Base-by-base conservation (phyloP, 1,140 invertebrate genomes). In the Neomicropteryx cornuta region DNA sequence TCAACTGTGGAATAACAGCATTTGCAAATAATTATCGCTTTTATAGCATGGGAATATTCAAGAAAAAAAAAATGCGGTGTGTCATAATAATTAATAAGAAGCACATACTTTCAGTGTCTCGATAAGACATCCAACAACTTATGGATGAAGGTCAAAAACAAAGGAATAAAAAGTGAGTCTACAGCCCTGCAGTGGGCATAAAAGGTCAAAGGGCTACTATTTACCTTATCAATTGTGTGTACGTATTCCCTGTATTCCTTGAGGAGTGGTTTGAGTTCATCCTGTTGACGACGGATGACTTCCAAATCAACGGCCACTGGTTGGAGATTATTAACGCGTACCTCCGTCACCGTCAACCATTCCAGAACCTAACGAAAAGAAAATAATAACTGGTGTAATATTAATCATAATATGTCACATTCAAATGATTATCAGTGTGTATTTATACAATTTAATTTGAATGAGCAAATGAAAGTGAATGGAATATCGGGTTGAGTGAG, bases 231-330 rank as follows among this genome's bases (percentile, higher is more conserved):
- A 36, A 96, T 83, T 11, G 81, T 91, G 1, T 75, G 62, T 1
- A 75, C 79, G 64, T 83, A 93, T 48, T 92, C 88, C 21, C 86
- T 76, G 62, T 94, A 87, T 53, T 95, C 90, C 53, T 92, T 91
- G 16, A 82, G 65, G 22, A 97, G 72, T 0, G 91, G 90, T 65
- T 92, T 83, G 10, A 95, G 55, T 55, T 94, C 87, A 36, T 93
- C 85, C 30, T 78, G 75, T 56, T 95, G 91, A 39, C 75, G 74
- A 43, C 82, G 84, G 11, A 94, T 66, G 29, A 80, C 77, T 29
- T 94, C 89, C 40, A 90, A 62, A 55, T 95, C 87, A 11, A 95
- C 73, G 6, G 89, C 89, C 0, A 93, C 84, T 1, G 86, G 80
- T 38, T 87, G 77, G 11, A 94, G 62, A 18, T 75, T 71, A 53